phyloP scores from a whole-genome alignment of 2,888 invertebrate species.

The Leptogaster cylindrica region DNA sequence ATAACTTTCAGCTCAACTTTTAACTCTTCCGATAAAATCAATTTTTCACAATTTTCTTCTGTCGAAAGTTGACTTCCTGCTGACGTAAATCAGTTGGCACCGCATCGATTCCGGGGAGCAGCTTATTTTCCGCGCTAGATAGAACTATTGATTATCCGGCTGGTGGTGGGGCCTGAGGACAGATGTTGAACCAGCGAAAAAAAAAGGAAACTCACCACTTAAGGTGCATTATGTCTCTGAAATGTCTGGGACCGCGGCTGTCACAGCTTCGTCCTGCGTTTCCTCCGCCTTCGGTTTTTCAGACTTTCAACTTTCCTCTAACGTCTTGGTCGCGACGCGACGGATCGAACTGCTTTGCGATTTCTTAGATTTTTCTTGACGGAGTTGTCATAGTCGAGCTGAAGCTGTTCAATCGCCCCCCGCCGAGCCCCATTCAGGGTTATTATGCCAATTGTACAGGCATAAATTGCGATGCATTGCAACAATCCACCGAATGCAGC shows the following conservation, averaged over 20 bases:
- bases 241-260: not conserved
- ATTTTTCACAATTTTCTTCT: not conserved
- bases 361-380: constrained; percentile 29
- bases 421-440: constrained; percentile 7
- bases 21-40: no score
- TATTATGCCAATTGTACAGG: constrained; percentile 18
- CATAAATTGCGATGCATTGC: constrained; percentile 4
- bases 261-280: no score
- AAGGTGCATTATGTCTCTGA: not conserved
- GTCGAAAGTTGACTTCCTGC: not conserved
- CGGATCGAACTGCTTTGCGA: not conserved
- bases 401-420: constrained; percentile 2
- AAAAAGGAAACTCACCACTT: not conserved
- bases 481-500: constrained; percentile 9
- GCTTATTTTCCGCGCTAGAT: not conserved
- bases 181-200: constrained; percentile 4
- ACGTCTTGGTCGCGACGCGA: not conserved
- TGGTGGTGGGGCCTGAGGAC: not conserved
- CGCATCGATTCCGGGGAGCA: not conserved
- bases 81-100: not conserved
- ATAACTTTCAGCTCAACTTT: no score
- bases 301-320: not conserved
- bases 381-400: constrained; percentile 24
- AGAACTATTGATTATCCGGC: not conserved
- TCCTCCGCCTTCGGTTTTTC: not conserved